These are phyloP conservation scores for Onychomys leucogaster DNA, from an alignment of 2,797 vertebrate species.

Conservation along the genomic window DNA sequence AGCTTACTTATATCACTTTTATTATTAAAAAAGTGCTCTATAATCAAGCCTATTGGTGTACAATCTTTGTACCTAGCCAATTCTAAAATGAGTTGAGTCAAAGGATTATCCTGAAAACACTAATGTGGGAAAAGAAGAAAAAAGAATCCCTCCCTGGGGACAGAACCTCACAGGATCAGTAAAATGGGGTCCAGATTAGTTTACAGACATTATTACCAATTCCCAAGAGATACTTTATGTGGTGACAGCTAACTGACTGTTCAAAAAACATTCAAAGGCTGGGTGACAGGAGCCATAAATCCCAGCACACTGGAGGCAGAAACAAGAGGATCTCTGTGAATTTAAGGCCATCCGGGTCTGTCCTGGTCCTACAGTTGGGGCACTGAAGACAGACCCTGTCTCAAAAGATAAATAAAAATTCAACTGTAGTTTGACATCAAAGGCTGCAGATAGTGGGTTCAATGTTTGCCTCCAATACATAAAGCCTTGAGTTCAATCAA, in stretches of 20 bases:
- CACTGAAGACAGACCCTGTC: not conserved
- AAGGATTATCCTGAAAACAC: not conserved
- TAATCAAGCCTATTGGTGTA: not conserved
- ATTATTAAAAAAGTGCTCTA: not conserved
- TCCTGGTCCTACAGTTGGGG: not conserved
- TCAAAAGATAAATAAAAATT: not conserved
- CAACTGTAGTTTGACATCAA: conserved; percentile 6
- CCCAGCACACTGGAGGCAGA: not conserved
- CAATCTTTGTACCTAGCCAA: conserved; percentile 19
- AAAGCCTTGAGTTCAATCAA: not conserved
- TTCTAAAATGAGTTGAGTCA: conserved; percentile 25
- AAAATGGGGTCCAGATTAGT: not conserved
- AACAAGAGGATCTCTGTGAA: not conserved
- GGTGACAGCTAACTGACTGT: conserved; percentile 4
- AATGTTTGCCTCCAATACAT: not conserved
- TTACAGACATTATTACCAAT: not conserved
- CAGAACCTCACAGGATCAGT: not conserved
- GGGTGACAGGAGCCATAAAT: not conserved
- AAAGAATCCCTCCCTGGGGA: not conserved
- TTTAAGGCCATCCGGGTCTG: not conserved
- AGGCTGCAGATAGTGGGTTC: not conserved
- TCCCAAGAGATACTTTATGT: not conserved
- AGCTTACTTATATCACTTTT: not conserved
- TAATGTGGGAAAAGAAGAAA: not conserved
- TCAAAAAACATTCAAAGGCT: not conserved